phyloP scores from a whole-genome alignment of 64 coral and sea anemone genomes.

The Actinia tenebrosa region DNA sequence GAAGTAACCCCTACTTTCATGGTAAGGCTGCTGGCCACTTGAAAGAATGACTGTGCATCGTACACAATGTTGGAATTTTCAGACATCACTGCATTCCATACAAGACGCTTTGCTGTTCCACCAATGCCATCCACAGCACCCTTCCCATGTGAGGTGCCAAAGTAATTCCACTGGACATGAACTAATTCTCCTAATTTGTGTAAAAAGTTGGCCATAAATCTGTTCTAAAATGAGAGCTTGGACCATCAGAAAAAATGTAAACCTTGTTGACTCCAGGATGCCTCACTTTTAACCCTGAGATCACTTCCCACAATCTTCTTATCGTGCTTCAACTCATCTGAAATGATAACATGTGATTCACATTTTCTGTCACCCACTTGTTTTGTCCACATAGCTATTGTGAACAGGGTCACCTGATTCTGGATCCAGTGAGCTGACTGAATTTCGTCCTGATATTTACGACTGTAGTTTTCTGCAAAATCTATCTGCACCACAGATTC shows the following conservation, averaged over 20 bases:
- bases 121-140: constrained; percentile 27
- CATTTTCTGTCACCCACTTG: background rate
- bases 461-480: constrained; percentile 49
- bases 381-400: constrained; percentile 37
- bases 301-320: constrained; percentile 59
- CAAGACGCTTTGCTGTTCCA: constrained; percentile 11
- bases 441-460: constrained; percentile 36
- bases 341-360: constrained; percentile 38
- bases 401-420: constrained; percentile 40
- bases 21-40: constrained; percentile 42
- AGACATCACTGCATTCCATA: constrained; percentile 23
- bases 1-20: constrained; percentile 22
- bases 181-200: background rate
- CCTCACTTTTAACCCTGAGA: constrained; percentile 49
- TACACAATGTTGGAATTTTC: constrained; percentile 1
- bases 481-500: constrained; percentile 45
- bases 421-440: constrained; percentile 47
- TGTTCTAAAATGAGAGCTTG: constrained; percentile 47
- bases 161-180: constrained; percentile 35
- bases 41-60: constrained; percentile 46
- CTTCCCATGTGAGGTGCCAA: constrained; percentile 53
- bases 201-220: constrained; percentile 24
- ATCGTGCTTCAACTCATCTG: constrained; percentile 49
- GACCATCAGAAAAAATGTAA: constrained; percentile 40
- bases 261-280: constrained; percentile 23